Evolutionary conservation across 2,888 invertebrate genomes (phyloP).

Genomic region (Xanthorhoe designata): DNA sequence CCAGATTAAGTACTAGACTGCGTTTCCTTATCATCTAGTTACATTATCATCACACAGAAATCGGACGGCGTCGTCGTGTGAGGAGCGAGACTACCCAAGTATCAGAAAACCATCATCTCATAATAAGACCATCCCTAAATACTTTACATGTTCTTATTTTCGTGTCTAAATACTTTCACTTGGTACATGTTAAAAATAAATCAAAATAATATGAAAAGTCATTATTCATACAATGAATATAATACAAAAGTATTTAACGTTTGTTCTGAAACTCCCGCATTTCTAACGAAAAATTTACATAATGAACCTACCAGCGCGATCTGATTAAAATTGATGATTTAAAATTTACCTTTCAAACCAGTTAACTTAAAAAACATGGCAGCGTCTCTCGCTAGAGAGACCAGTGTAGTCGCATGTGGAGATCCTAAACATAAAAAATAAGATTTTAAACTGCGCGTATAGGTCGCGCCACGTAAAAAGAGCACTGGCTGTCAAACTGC

Average conservation of each 20-base stretch:
- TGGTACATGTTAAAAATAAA: not conserved
- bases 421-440: too few relatives aligned
- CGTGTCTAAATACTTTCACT: not conserved
- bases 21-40: constrained; percentile 50
- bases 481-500: too few relatives aligned
- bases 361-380: not conserved
- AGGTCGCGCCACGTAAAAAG: too few relatives aligned
- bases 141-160: not conserved
- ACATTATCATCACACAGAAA: constrained; percentile 23
- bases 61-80: not conserved
- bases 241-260: not conserved
- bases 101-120: not conserved
- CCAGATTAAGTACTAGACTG: constrained; percentile 42
- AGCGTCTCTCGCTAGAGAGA: too few relatives aligned
- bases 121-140: not conserved
- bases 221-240: not conserved
- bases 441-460: too few relatives aligned
- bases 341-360: not conserved
- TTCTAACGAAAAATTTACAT: constrained; percentile 15
- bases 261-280: constrained; percentile 1
- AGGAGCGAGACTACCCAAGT: not conserved
- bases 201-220: not conserved
- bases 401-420: too few relatives aligned
- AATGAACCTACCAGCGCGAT: constrained; percentile 1
- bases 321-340: constrained; percentile 14